Conservation (phyloP, 53 echinoderm and acorn worm species). For the Temnopleurus reevesii region DNA sequence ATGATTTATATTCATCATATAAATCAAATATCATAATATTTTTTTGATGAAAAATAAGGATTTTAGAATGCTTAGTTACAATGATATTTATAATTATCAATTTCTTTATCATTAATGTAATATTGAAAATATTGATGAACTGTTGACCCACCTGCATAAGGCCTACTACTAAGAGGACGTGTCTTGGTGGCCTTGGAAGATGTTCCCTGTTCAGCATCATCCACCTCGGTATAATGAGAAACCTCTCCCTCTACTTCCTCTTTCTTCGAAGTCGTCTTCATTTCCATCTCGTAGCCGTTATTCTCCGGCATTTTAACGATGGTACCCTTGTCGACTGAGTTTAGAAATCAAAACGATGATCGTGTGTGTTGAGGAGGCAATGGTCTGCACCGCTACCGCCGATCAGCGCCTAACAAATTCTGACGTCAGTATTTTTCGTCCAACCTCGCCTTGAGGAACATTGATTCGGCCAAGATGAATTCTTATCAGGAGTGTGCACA, state of each 20-base stretch:
- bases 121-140: too few relatives aligned
- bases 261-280: slow-evolving; percentile 5
- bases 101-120: too few relatives aligned
- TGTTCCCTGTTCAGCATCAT: neutral
- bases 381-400: neutral
- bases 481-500: neutral
- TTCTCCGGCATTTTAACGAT: neutral
- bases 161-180: neutral
- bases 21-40: too few relatives aligned
- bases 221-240: neutral
- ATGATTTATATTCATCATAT: too few relatives aligned
- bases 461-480: neutral
- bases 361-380: neutral
- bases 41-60: too few relatives aligned
- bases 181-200: neutral
- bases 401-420: neutral
- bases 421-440: neutral
- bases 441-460: neutral
- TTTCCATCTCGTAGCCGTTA: neutral
- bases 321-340: neutral
- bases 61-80: too few relatives aligned
- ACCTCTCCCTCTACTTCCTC: neutral
- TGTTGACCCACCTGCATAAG: slow-evolving; percentile 14
- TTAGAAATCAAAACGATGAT: neutral
- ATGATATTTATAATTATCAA: too few relatives aligned